Evolutionary conservation across 92 coral and sea anemone species (phyloP), one percentile per base, ranked within the genome.

Genomic region (Epizoanthus stellaris): DNA sequence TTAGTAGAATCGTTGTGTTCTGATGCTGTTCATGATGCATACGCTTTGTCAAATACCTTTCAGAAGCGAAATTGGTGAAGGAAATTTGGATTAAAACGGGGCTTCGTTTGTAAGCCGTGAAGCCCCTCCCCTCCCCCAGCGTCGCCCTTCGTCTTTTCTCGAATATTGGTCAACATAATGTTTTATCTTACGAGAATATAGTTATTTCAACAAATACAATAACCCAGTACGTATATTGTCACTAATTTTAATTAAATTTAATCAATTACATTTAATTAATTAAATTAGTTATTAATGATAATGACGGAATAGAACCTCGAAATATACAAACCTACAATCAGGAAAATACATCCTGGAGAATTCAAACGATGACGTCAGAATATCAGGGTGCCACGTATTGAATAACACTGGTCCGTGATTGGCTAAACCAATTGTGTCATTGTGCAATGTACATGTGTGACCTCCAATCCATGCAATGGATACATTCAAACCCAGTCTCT

Each of bases 331-430:
- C 96, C 89, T 84, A 85, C 89, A 88, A 15, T 80, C 84, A n/a
- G 91, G 96, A 53, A 91, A 88, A 10, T 89, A 49, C 52, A 93
- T 86, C 77, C 89, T 80, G 38, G 85, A 80, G 70, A 88, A 93
- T 17, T 86, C 85, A 64, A 11, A 73, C 19, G 92, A 88, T 21
- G 81, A 77, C n/a, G 91, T 85, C 66, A 88, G 58, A 10, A 80
- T 59, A 69, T 86, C 91, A 34, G 96, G 92, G 21, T 86, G 87
- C 85, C 84, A 86, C 54, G 91, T 30, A 57, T 76, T 82, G 67
- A 93, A 91, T 71, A 93, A 88, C 39, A 91, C 45, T 12, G 94
- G 89, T 45, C 84, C 79, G 13, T 82, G 77, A 8, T 84, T 88
- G 83, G 88, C 59, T 81, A 80, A 80, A 68, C 73, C 86, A 39